Evolutionary conservation across 2,888 invertebrate species (phyloP).

Genomic region (Fragum whitleyi): DNA sequence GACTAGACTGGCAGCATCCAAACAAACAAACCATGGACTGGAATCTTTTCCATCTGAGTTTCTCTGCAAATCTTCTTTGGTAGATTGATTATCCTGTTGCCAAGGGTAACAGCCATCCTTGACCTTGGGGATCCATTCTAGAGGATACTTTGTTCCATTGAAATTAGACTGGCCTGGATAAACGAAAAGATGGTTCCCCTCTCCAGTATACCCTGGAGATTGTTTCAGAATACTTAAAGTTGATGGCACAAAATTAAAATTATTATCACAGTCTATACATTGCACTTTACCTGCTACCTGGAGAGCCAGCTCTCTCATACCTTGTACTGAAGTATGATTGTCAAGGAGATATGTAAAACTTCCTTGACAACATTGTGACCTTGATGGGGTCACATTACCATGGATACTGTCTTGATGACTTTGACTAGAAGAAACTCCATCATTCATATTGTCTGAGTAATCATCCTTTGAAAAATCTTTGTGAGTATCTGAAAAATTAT

Average conservation of each 20-base stretch:
- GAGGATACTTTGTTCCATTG: conserved; percentile 95
- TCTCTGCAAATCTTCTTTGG: background rate
- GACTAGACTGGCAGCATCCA: conserved; percentile 95
- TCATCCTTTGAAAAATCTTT: background rate
- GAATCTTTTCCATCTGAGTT: background rate
- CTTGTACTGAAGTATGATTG: conserved; percentile 98
- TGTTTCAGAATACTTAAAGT: conserved; percentile 27
- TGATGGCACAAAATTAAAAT: conserved; percentile 36
- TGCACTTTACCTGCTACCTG: conserved; percentile 65
- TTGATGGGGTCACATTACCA: conserved; percentile 6
- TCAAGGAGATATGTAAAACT: conserved; percentile 93
- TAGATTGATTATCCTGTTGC: background rate
- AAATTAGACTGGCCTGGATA: conserved; percentile 98
- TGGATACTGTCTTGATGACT: background rate
- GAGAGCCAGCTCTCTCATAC: conserved; percentile 92
- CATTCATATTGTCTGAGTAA: background rate
- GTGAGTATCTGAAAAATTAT: background rate
- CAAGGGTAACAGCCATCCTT: conserved; percentile 87
- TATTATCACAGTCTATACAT: conserved; percentile 73
- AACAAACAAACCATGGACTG: conserved; percentile 87
- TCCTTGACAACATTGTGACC: conserved; percentile 84
- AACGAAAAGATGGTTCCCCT: conserved; percentile 88
- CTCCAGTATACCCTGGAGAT: conserved; percentile 13
- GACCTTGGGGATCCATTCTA: conserved; percentile 89
- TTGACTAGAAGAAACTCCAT: background rate